Conservation (phyloP, 2,888 invertebrate species). For the Drosophila subquinaria region DNA sequence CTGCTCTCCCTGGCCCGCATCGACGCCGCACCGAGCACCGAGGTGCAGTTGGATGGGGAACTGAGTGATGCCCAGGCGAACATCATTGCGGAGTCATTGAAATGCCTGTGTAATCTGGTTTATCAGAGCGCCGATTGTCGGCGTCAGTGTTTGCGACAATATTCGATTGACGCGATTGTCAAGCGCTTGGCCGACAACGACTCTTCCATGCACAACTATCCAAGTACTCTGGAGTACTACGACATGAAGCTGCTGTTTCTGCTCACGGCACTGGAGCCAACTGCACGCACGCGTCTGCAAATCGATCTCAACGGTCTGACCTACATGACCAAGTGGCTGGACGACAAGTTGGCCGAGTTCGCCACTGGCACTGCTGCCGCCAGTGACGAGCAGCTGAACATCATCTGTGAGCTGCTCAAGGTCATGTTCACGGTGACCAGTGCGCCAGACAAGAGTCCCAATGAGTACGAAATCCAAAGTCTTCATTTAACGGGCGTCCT, state of each 20-base stretch:
- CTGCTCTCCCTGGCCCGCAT: slow-evolving; percentile 89
- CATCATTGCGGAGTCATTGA: slow-evolving; percentile 91
- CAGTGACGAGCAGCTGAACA: slow-evolving; percentile 87
- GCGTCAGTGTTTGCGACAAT: slow-evolving; percentile 88
- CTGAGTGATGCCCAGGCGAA: slow-evolving; percentile 73
- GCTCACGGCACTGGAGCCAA: slow-evolving; percentile 92
- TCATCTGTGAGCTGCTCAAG: slow-evolving; percentile 91
- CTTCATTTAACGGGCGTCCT: slow-evolving; percentile 90
- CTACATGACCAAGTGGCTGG: slow-evolving; percentile 89
- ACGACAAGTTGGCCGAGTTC: slow-evolving; percentile 87
- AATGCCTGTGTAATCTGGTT: slow-evolving; percentile 95
- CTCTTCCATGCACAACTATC: slow-evolving; percentile 82
- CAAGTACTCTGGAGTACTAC: slow-evolving; percentile 89
- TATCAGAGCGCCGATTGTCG: slow-evolving; percentile 90
- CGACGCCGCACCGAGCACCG: slow-evolving; percentile 25
- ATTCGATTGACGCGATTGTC: slow-evolving; percentile 90
- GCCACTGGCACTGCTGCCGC: slow-evolving; percentile 2
- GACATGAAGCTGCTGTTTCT: slow-evolving; percentile 96
- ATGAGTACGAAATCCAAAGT: slow-evolving; percentile 90
- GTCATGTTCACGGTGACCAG: slow-evolving; percentile 92
- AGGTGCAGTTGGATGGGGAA: slow-evolving; percentile 36
- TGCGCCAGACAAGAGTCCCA: slow-evolving; percentile 85
- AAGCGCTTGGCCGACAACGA: slow-evolving; percentile 88
- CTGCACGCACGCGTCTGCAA: slow-evolving; percentile 89
- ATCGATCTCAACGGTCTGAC: slow-evolving; percentile 90